Base-by-base conservation (phyloP, 2,888 invertebrate genomes). In the Epistrophe grossulariae region DNA sequence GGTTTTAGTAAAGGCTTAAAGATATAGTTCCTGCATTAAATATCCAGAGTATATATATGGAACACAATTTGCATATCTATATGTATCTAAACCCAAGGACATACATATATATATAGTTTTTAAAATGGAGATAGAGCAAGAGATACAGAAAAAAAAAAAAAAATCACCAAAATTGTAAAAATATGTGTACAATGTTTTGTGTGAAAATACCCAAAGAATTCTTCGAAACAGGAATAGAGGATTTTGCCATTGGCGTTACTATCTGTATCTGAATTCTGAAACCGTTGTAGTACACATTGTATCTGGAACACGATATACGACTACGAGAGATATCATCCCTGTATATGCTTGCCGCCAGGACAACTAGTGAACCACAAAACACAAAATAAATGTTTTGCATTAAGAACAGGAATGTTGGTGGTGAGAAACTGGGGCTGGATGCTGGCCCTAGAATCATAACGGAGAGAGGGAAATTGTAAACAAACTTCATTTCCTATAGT, bases 401-500 rank as follows among this genome's bases (percentile, higher is more conserved):
- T 78, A 43, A 9, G 45, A 64, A 66, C 48, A 50, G 64, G 35
- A 52, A 52, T 71, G 4, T 62, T 24, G 55, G 38, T 24, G 35
- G 35, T n/a, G 43, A 6, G 0, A 45, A 1, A 4, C 19, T 38
- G n/a, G n/a, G 57, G 17, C 6, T 1, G 17, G 17, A 1, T 35
- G 17, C 5, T 35, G n/a, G 40, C 7, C n/a, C 40, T 31, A 24
- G 11, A 17, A 38, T 10, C 13, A 35, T 10, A 10, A 28, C 11
- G 52, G 11, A 70, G 31, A 31, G 2, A 45, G 35, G 45, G 19
- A 74, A 70, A 84, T 59, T 79, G 70, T 79, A 84, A 84, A 79
- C 79, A 84, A 79, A 84, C 74, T 84, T 43, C 52, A 76, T 79
- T 79, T 84, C 84, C 79, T 74, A 31, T 31, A 71, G 74, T 74